Base-by-base conservation (phyloP, 2,113 vertebrate genomes). In the Psilopsiagon aurifrons region DNA sequence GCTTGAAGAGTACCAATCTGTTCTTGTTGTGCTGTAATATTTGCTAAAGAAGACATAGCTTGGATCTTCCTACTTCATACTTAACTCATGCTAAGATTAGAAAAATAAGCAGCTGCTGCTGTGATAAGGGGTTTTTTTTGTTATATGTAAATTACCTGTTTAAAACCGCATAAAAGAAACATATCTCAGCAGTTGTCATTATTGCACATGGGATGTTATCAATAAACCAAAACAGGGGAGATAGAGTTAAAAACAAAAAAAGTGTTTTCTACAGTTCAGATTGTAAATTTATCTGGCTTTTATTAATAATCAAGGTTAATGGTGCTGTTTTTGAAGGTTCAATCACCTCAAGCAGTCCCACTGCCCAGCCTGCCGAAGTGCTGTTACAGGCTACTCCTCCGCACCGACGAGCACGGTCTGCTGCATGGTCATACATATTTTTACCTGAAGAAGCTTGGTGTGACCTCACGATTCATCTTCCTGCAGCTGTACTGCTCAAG, bases 381-480 rank as follows among this genome's bases (percentile, higher is more conserved):
- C 98, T 99, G 37, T 95, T 99, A 25, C 99, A 99, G 96, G 99
- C 99, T 49, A 99, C 99, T 1, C 99, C 99, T 3, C 99, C 99
- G 3, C 99, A 99, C 76, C 98, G 99, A 19, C 97, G 99, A 35
- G 99, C 99, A 13, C 98, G 99, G 5, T 99, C 99, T 33, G 99
- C 99, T 1, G 99, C 99, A 0, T 99, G 99, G 99, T 99, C 99
- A 1, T 99, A 99, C 79, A 99, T 99, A 94, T 99, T 99, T 95
- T 93, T 99, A 59, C 99, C 99, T 0, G 99, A 99, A 95, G 99
- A 99, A 95, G 99, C 99, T n/a, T 99, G 99, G 99, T 99, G 99
- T 22, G 99, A 99, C 96, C 99, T 99, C 66, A 99, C 99, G 1
- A 99, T 99, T 95, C 99, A 99, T 95, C 99, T 99, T 23, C 99